Base-by-base conservation (phyloP, 2,797 vertebrate genomes). In the Calcarius lapponicus region DNA sequence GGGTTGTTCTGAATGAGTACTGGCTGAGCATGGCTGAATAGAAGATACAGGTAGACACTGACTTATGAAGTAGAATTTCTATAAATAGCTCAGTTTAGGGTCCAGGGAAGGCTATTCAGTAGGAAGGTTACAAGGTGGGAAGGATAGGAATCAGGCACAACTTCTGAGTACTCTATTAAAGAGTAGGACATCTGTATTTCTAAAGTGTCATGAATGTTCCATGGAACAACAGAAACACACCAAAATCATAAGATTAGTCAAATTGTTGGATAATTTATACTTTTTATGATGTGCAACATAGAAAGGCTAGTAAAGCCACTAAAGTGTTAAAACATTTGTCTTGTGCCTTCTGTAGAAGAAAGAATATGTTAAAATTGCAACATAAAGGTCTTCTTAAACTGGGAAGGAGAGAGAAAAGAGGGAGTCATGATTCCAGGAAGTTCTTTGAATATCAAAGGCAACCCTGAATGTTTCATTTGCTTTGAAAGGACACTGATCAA, bases 401-500 rank as follows among this genome's bases (percentile, higher is more conserved):
- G 92, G 76, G 93, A 91, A 69, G 36, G 88, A 78, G 80, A 92
- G 32, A 90, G 70, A 92, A 92, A 88, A 84, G 80, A 90, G 56
- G 51, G 58, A 95, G 58, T 86, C 82, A 48, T 90, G 82, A 84
- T 96, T 96, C 93, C 82, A 91, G 91, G 82, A 93, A 95, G 66
- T 81, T 78, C 93, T 97, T 96, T 97, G 92, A 97, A 96, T 96
- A 95, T 97, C 96, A 96, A 97, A 97, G 80, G 82, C 62, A 88
- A 82, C 18, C 74, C 90, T 96, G 96, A 97, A 97, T 96, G 90
- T 96, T 97, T 95, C 86, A 94, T 94, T 94, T 95, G 62, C 90
- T 94, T 93, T 97, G 94, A 96, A 96, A 97, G 96, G 94, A 95
- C 86, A 92, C 82, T 95, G 95, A 97, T 97, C 82, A 92, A 90